Base-by-base conservation (phyloP, 1,140 invertebrate genomes). In the Potamilus streckersoni region DNA sequence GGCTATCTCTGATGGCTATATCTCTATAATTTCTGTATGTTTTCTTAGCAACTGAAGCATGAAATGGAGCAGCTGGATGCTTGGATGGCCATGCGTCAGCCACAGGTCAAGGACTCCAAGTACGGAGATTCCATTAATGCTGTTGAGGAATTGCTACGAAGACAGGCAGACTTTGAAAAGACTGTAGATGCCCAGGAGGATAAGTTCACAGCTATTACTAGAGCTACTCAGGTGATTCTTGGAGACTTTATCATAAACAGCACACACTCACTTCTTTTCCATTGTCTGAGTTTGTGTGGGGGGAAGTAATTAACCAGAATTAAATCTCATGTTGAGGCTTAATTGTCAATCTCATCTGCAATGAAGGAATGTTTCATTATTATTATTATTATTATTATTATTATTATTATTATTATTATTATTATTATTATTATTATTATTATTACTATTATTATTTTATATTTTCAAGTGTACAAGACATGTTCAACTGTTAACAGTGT, bases 91-190 rank as follows among this genome's bases (percentile, higher is more conserved):
- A 97, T 98, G 86, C 95, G 98, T 89, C 96, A 98, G 87, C 83
- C 93, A 91, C 95, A 97, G 90, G 91, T 99, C 63, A 95, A 96
- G n/a, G 99, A 98, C 87, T 95, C 97, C 85, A 97, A 99, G 89
- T 91, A 97, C 0, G 98, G 97, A 0, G 97, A 99, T 87, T 98
- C 97, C 0, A 91, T 99, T 14, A 97, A 98, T 88, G 96, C 95
- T 0, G 97, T 99, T 0, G 98, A 99, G 89, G 97, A 97, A n/a
- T 89, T 99, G 57, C 95, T 99, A 61, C 98, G 99, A 89, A 98
- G 99, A 87, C 97, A 99, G 89, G 97, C 99, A 88, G 98, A 99
- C 91, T 99, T 99, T 88, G 97, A 99, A 89, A 99, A 99, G 90
- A 98, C 96, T 12, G 91, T 99, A 0, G 96, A 96, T 19, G 97